These are phyloP conservation scores for Leptodirus hochenwartii DNA, from an alignment of 2,888 invertebrate species.

Conservation along the genomic window DNA sequence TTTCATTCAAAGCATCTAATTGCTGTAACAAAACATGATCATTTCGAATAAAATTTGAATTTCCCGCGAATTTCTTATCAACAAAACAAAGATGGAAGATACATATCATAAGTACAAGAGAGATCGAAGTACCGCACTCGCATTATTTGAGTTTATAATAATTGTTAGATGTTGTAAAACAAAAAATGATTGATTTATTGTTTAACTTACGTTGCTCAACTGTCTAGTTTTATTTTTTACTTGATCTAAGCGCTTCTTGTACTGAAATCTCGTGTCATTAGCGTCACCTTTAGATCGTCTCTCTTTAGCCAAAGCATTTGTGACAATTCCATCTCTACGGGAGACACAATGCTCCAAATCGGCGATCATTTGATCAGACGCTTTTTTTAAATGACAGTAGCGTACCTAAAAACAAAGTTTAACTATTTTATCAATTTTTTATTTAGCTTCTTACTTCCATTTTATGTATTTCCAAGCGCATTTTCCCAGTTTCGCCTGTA, in stretches of 20 bases:
- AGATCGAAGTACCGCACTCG: too few species aligned
- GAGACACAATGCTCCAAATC: conserved; percentile 47
- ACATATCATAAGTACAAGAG: too few species aligned
- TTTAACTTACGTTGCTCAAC: conserved; percentile 26
- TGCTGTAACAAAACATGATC: too few species aligned
- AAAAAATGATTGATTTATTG: too few species aligned
- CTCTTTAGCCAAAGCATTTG: conserved; percentile 35
- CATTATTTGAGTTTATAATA: too few species aligned
- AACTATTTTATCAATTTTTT: conserved; percentile 1
- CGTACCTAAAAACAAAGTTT: conserved; percentile 21
- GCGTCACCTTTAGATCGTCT: conserved; percentile 25
- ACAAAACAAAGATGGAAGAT: too few species aligned
- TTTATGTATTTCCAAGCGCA: conserved; percentile 66
- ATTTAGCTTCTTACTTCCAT: conserved; percentile 45
- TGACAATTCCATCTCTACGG: conserved; percentile 43
- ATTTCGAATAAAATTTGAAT: too few species aligned
- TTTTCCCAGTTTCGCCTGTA: conserved; percentile 53
- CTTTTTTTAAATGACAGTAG: conserved; percentile 31
- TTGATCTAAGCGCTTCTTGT: conserved; percentile 38
- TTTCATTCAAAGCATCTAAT: too few species aligned
- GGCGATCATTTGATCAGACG: conserved; percentile 38
- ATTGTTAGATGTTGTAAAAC: too few species aligned
- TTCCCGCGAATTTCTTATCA: too few species aligned
- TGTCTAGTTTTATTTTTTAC: conserved; percentile 36
- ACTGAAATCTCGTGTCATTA: conserved; percentile 30